Evolutionary conservation across 1,140 invertebrate genomes (phyloP).

Genomic region (Semibalanus balanoides): DNA sequence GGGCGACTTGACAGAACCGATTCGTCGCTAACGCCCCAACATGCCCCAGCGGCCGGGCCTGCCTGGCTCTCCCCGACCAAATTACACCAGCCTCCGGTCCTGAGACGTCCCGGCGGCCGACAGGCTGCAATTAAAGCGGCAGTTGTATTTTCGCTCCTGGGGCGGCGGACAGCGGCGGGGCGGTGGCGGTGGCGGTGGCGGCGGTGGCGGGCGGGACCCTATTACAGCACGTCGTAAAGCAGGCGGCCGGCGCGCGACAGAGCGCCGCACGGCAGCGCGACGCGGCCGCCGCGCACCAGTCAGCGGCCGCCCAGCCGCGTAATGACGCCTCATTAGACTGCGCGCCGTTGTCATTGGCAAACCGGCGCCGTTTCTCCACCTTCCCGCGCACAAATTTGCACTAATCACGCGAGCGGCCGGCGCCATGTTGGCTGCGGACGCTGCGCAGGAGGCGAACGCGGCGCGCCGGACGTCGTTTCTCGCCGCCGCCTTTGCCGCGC

Average conservation of each 20-base stretch:
- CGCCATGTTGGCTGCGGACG: neutral
- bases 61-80: too few relatives aligned
- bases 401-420: neutral
- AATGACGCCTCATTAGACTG: neutral
- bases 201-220: too few relatives aligned
- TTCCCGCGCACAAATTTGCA: slow-evolving; percentile 1
- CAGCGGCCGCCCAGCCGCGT: neutral
- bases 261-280: neutral
- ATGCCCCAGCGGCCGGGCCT: too few relatives aligned
- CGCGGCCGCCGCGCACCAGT: neutral
- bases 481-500: too few relatives aligned
- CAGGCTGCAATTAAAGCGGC: neutral
- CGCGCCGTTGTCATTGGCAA: neutral
- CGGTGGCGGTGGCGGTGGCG: too few relatives aligned
- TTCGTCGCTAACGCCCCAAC: too few relatives aligned
- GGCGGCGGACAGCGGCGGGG: too few relatives aligned
- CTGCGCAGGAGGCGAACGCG: too few relatives aligned
- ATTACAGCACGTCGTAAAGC: neutral
- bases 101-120: neutral
- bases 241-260: too few relatives aligned
- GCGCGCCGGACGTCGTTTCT: too few relatives aligned
- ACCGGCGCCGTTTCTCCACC: neutral
- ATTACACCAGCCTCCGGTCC: too few relatives aligned
- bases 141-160: neutral
- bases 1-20: too few relatives aligned